Evolutionary conservation across 2,888 invertebrate genomes (phyloP).

Genomic region (Anthrax anthrax): DNA sequence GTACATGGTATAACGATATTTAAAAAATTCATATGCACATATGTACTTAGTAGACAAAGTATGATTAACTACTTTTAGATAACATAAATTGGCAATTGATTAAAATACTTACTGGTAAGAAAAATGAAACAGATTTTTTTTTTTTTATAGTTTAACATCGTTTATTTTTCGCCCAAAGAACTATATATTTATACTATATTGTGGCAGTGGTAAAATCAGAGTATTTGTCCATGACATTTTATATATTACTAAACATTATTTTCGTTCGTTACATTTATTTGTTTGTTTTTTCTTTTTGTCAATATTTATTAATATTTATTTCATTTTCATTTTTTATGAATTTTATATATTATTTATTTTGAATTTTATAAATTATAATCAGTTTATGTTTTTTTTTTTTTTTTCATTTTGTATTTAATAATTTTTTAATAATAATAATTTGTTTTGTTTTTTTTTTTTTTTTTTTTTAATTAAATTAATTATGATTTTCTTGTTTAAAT

Average conservation of each 20-base stretch:
- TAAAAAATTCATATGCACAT: too few species aligned
- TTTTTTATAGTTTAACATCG: slow-evolving; percentile 12
- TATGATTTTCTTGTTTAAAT: too few species aligned
- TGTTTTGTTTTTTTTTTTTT: too few species aligned
- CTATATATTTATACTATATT: slow-evolving; percentile 25
- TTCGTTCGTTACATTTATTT: slow-evolving; percentile 8
- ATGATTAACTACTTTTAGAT: too few species aligned
- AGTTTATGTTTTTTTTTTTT: background rate
- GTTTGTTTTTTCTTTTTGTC: slow-evolving; percentile 6
- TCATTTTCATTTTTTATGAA: background rate
- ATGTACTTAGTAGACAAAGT: too few species aligned
- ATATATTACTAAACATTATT: slow-evolving; percentile 14
- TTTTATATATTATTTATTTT: background rate
- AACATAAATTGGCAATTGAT: too few species aligned
- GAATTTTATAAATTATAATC: background rate
- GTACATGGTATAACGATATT: too few species aligned
- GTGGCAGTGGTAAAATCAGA: slow-evolving; percentile 23
- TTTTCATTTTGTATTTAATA: background rate
- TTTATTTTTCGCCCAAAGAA: slow-evolving; percentile 34
- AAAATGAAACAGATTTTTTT: too few species aligned
- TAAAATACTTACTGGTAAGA: too few species aligned
- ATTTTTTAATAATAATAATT: background rate
- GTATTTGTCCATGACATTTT: slow-evolving; percentile 22
- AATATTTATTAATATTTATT: background rate
- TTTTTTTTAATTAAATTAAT: too few species aligned